A percentile compares a stretch with the other conserved stretches of the same genome.
phyloP scores from a whole-genome alignment of 2,797 vertebrate species.

The Sebastes steindachneri region DNA sequence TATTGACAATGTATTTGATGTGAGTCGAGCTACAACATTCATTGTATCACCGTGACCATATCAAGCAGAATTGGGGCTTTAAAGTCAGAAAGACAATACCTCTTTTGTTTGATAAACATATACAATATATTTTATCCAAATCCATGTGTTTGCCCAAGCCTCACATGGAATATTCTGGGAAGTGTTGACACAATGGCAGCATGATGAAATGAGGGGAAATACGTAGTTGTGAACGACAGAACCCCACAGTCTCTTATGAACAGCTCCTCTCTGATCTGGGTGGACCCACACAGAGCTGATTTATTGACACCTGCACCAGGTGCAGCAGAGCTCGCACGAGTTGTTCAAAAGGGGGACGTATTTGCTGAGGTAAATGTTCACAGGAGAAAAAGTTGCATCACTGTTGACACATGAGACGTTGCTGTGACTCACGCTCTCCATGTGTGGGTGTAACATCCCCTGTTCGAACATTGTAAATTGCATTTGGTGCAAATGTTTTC shows the following conservation, averaged over 20 bases:
- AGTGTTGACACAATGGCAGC: conserved; percentile 58
- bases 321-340: conserved; percentile 57
- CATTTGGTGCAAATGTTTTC: conserved; percentile 61
- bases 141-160: conserved; percentile 52
- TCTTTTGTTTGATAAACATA: conserved; percentile 15
- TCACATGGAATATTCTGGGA: conserved; percentile 23
- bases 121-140: conserved; percentile 10
- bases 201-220: conserved; percentile 78
- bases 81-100: background rate
- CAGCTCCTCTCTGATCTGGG: conserved; percentile 76
- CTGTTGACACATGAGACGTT: conserved; percentile 32
- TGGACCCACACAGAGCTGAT: conserved; percentile 60
- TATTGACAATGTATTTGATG: background rate
- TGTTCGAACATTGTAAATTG: conserved; percentile 52
- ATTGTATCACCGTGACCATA: background rate
- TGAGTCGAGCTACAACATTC: background rate
- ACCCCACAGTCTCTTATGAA: conserved; percentile 86
- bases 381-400: conserved; percentile 53
- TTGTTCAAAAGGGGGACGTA: conserved; percentile 49
- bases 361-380: conserved; percentile 43
- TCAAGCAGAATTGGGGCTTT: background rate
- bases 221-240: conserved; percentile 80
- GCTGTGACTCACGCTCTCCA: conserved; percentile 50
- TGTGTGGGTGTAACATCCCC: conserved; percentile 53
- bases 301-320: conserved; percentile 67